Evolutionary conservation across 2,113 vertebrate genomes (phyloP).

Genomic region (Maccullochella peelii): DNA sequence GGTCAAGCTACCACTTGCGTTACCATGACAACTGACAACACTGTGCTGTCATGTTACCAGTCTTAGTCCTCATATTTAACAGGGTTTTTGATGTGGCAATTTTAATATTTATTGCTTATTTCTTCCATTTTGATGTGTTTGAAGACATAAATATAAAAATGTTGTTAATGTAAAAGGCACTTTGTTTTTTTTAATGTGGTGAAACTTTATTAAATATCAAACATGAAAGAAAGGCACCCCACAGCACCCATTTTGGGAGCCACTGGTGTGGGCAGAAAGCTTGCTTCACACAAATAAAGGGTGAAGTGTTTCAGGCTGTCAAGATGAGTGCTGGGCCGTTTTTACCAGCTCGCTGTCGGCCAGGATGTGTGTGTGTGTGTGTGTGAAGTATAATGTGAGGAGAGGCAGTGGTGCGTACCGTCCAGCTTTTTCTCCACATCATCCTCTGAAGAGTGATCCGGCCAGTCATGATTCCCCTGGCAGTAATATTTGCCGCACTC

Average conservation of each 20-base stretch:
- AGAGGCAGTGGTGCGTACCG: constrained; percentile 27
- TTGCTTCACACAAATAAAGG: constrained; percentile 21
- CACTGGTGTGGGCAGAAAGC: constrained; percentile 34
- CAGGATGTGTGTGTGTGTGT: constrained; percentile 1
- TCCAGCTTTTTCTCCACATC: constrained; percentile 41
- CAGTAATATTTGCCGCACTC: constrained; percentile 39
- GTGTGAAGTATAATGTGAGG: constrained; percentile 40
- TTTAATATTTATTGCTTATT: not conserved
- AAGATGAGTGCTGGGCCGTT: constrained; percentile 28
- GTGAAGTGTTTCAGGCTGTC: constrained; percentile 33
- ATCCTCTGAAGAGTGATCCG: constrained; percentile 38
- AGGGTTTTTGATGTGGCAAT: not conserved
- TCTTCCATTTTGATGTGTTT: not conserved
- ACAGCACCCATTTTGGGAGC: not conserved
- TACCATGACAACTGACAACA: constrained; percentile 6
- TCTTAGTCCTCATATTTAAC: not conserved
- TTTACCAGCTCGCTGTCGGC: constrained; percentile 38
- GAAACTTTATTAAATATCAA: not conserved
- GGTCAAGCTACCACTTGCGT: not conserved
- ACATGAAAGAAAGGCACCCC: not conserved
- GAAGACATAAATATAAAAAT: not conserved
- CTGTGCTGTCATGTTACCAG: not conserved
- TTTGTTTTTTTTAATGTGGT: not conserved
- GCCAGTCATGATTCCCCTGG: constrained; percentile 58
- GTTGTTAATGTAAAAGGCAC: not conserved